Base-by-base conservation (phyloP, 2,113 vertebrate species). In the Taxidea taxus region DNA sequence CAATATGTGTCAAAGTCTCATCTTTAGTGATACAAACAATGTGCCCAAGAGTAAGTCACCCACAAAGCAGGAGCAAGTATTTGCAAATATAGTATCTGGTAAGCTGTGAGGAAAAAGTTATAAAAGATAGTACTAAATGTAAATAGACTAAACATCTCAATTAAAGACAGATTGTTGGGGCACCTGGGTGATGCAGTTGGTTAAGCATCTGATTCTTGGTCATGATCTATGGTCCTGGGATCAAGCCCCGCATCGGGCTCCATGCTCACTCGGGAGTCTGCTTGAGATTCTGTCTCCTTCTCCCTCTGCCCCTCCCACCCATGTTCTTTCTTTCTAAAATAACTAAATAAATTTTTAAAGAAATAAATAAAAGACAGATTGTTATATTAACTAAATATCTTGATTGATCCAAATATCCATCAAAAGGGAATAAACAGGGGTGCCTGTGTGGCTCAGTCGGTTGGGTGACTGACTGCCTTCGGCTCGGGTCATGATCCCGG, bases 41-140 rank as follows among this genome's bases (percentile, higher is more conserved):
- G 13, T 29, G 23, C 9, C 44, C 81, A 66, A 89, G 58, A 87
- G 42, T 11, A 87, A 60, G 15, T 66, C 92, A 90, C 29, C 39
- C 21, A 31, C 4, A 77, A 64, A 86, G 87, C 25, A 49, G 2
- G 20, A 68, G 62, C 60, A 80, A 31, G 27, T 54, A 72, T 34
- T 31, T 85, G 42, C 15, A 54, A 93, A 70, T 44, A 51, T 31
- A 49, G 31, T 21, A 77, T 83, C 11, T 91, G 27, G 56, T 62
- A 87, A 87, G 42, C 25, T 25, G 60, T 2, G 15, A 51, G 29
- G 44, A 72, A 75, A 83, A 95, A 60, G 21, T 64, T 78, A 89
- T 78, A 91, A 81, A 94, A 96, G 54, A 74, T 25, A 11, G 12
- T n/a, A 74, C 51, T 90, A 92, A 92, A 90, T 78, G 25, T 58